These are phyloP conservation scores for Melipona bicolor DNA, from an alignment of 2,888 invertebrate species.

Conservation along the genomic window DNA sequence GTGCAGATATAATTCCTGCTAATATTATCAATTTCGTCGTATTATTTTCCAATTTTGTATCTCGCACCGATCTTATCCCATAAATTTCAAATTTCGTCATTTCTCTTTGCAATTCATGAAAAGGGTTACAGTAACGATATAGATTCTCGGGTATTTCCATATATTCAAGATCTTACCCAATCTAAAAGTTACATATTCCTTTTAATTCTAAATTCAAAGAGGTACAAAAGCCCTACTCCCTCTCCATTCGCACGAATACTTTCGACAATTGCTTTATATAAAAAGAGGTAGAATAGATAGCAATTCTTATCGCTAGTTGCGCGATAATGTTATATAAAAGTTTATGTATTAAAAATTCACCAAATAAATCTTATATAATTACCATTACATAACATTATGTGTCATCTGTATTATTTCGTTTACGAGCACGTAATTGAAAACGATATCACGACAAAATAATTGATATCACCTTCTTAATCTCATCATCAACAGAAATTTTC, in stretches of 20 bases:
- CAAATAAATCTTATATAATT: constrained; percentile 21
- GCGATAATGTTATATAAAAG: constrained; percentile 28
- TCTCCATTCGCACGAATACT: not conserved
- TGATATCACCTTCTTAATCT: not conserved
- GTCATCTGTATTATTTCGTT: not conserved
- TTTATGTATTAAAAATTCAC: constrained; percentile 18
- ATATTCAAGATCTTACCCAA: not conserved
- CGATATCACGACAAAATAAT: not conserved
- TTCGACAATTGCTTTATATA: not conserved
- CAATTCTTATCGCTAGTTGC: constrained; percentile 16
- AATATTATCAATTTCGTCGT: no score
- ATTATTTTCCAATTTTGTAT: not conserved
- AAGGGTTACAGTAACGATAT: not conserved
- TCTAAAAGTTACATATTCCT: no score
- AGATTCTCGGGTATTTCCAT: not conserved
- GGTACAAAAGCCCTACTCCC: not conserved
- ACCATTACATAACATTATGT: constrained; percentile 13
- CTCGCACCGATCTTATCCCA: not conserved
- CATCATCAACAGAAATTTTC: no score
- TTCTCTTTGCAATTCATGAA: not conserved
- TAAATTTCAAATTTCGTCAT: not conserved
- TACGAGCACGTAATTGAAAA: not conserved
- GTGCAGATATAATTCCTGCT: no score
- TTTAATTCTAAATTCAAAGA: not conserved
- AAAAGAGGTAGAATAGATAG: constrained; percentile 6